A percentile compares a stretch with the other conserved stretches of the same genome.
Conservation (phyloP, 2,888 invertebrate genomes). For the Acanthosepion pharaonis region DNA sequence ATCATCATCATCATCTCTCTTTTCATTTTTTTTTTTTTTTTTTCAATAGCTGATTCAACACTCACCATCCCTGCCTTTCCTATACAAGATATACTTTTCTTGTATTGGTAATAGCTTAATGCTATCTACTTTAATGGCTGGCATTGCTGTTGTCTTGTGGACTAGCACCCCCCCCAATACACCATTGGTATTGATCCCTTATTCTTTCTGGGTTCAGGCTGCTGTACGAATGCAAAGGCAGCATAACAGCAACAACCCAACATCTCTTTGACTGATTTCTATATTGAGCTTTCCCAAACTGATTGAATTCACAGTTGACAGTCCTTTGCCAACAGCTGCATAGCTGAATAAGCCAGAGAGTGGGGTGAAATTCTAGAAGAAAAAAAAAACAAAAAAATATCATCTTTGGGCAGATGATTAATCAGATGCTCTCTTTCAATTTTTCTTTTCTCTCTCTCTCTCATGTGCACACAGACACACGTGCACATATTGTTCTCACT, state of each 20-base stretch:
- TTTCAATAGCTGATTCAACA: neutral
- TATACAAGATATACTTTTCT: neutral
- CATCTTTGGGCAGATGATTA: neutral
- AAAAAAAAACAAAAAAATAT: neutral
- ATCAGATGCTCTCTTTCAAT: neutral
- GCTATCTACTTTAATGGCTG: neutral
- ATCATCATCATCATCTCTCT: neutral
- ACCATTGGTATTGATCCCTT: neutral
- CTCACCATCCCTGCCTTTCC: neutral
- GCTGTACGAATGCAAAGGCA: neutral
- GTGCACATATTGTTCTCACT: too few species aligned
- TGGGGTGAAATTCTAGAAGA: neutral
- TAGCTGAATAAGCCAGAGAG: neutral
- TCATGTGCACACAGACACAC: too few species aligned
- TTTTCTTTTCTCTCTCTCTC: neutral
- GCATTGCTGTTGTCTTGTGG: too few species aligned
- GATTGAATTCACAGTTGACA: neutral
- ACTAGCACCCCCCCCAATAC: neutral
- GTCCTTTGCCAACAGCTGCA: neutral
- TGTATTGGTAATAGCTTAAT: neutral
- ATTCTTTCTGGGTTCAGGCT: neutral
- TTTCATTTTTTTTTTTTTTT: neutral
- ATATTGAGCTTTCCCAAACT: constrained; percentile 15
- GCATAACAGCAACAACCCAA: neutral
- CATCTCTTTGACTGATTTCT: neutral